Evolutionary conservation across 2,797 vertebrate genomes (phyloP), one percentile per base, ranked within the genome.

Genomic region (Hoplostethus atlanticus): DNA sequence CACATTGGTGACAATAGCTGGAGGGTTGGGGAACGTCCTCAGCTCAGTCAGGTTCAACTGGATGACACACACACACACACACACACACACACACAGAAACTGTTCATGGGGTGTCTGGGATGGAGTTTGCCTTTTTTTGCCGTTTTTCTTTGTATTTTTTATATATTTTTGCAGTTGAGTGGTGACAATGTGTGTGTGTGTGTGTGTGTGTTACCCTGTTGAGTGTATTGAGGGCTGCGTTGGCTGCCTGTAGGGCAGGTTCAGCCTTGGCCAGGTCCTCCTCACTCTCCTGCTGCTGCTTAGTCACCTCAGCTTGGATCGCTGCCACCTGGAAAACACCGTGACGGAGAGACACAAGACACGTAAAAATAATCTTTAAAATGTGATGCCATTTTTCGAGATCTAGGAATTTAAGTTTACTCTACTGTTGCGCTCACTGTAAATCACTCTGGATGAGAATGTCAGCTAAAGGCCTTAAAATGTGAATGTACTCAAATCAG

Each of bases 21-120:
- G 91, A 53, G 94, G 93, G 87, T 94, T 94, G 52, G 93, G 92
- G 69, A 94, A 96, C 2, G 91, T 94, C 90, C 93, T 92, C 81
- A 94, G 76, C 80, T 96, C 94, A 38, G 94, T 95, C 71, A 95
- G 73, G 79, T 94, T 96, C 83, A 95, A 78, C 94, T 95, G 72
- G 2, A 80, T 50, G 40, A 68, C 34, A 53, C 61, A 64, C 50
- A 63, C 21, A 13, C 36, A 61, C 48, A 84, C 42, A 80, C 34
- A 80, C 34, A 73, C 47, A 62, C 30, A 85, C 44, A 63, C 64
- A 68, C 36, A 78, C 48, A 71, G 21, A n/a, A 9, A 63, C 3
- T 36, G 17, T 79, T 64, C 6, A 70, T 76, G 54, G 38, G 0
- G 38, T 13, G 5, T 0, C 17, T 69, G 28, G 25, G 46, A 54